phyloP scores from a whole-genome alignment of 2,113 vertebrate species.

The Stomatorhinus ivindoensis region DNA sequence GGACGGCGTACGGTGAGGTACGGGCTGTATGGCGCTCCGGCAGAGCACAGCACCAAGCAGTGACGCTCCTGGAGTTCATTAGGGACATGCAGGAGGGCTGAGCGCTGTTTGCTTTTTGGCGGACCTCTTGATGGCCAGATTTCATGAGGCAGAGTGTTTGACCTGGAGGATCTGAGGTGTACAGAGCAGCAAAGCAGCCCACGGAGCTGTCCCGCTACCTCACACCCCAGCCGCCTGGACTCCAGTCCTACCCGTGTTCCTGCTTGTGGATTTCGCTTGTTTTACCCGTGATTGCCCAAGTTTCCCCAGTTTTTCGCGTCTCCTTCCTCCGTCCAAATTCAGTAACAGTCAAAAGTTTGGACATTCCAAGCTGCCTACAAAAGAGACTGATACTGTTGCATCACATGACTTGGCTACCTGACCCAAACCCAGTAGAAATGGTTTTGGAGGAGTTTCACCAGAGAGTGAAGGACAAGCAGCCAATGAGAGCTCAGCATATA shows the following conservation, averaged over 20 bases:
- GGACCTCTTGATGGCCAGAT: not conserved
- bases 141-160: not conserved
- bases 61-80: not conserved
- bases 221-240: no score
- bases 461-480: not conserved
- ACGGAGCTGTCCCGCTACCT: not conserved
- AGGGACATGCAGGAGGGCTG: conserved; percentile 1
- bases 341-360: not conserved
- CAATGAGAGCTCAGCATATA: not conserved
- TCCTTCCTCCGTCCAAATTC: not conserved
- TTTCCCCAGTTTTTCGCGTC: not conserved
- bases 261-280: not conserved
- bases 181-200: no score
- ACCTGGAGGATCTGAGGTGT: not conserved
- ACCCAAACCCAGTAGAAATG: not conserved
- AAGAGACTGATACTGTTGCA: not conserved
- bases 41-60: not conserved
- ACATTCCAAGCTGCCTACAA: not conserved
- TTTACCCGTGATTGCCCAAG: not conserved
- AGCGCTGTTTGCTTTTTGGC: not conserved
- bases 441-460: not conserved
- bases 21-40: not conserved
- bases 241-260: not conserved
- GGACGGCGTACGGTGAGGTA: no score
- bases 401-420: no score